Percentiles rank a stretch among this genome's conserved stretches.
Conservation (phyloP, 2,113 vertebrate genomes). For the Zapornia atra region DNA sequence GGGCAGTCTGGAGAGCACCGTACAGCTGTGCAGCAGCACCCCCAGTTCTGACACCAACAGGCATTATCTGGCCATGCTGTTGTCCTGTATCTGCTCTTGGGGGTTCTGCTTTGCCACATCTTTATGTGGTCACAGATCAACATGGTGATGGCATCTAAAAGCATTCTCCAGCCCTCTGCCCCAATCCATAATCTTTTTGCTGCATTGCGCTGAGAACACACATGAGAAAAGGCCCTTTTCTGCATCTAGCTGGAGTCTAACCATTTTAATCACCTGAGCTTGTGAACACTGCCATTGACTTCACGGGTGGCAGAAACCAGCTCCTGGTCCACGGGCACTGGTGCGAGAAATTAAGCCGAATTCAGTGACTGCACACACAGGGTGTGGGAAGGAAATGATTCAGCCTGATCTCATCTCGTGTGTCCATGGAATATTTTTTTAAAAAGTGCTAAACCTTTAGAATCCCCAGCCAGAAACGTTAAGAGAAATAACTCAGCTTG, state of each 20-base stretch:
- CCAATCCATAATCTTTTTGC: not conserved
- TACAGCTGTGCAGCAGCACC: fast-evolving
- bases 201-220: not conserved
- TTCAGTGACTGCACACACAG: not conserved
- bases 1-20: not conserved
- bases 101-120: not conserved
- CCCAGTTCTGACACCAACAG: not conserved
- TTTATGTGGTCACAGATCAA: not conserved
- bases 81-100: not conserved
- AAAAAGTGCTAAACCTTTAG: not conserved
- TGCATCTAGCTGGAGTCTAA: not conserved
- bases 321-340: not conserved
- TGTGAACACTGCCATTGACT: not conserved
- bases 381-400: not conserved
- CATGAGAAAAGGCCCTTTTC: not conserved
- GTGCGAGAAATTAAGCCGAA: constrained; percentile 44
- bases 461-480: not conserved
- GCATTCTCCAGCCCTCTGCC: not conserved
- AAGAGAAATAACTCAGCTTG: not conserved
- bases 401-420: not conserved
- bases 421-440: not conserved
- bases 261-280: not conserved
- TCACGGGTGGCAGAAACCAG: not conserved
- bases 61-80: fast-evolving
- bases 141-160: not conserved